Evolutionary conservation across 2,797 vertebrate species (phyloP).

Genomic region (Cyprinella venusta): DNA sequence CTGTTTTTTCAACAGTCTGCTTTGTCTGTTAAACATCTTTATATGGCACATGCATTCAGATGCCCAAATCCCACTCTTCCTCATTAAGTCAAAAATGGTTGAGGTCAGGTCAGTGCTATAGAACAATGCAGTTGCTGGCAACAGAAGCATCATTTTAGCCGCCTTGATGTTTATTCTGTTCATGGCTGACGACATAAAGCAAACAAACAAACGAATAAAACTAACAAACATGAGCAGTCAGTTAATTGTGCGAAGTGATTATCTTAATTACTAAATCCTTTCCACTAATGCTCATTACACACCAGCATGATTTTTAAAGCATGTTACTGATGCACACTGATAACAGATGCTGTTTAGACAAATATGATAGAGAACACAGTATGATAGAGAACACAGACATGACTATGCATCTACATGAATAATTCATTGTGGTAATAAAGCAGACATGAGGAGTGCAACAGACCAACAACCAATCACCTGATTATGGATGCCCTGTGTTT

Average conservation of each 20-base stretch:
- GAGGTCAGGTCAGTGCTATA: neutral
- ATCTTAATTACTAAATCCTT: slow-evolving; percentile 33
- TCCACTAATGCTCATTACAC: slow-evolving; percentile 30
- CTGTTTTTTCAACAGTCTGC: too few relatives aligned
- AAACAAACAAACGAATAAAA: slow-evolving; percentile 33
- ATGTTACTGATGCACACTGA: slow-evolving; percentile 20
- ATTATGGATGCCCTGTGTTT: slow-evolving; percentile 28
- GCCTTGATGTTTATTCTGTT: slow-evolving; percentile 8
- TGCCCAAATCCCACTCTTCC: slow-evolving; percentile 26
- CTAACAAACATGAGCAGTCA: slow-evolving; percentile 10
- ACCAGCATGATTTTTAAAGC: slow-evolving; percentile 23
- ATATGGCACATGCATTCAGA: slow-evolving; percentile 15
- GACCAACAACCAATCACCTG: slow-evolving; percentile 20
- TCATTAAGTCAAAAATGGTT: slow-evolving; percentile 13
- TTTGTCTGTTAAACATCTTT: slow-evolving; percentile 10
- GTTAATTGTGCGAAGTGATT: slow-evolving; percentile 2
- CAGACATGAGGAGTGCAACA: neutral
- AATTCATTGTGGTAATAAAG: slow-evolving; percentile 31
- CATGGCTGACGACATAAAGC: neutral
- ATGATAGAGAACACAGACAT: too few relatives aligned
- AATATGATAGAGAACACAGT: slow-evolving; percentile 20
- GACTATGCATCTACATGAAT: slow-evolving; percentile 34
- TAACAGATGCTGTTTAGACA: slow-evolving; percentile 30
- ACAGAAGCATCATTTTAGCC: slow-evolving; percentile 2
- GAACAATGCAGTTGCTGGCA: slow-evolving; percentile 14